Conservation (phyloP, 2,113 vertebrate species). For the Mystacornis crossleyi region DNA sequence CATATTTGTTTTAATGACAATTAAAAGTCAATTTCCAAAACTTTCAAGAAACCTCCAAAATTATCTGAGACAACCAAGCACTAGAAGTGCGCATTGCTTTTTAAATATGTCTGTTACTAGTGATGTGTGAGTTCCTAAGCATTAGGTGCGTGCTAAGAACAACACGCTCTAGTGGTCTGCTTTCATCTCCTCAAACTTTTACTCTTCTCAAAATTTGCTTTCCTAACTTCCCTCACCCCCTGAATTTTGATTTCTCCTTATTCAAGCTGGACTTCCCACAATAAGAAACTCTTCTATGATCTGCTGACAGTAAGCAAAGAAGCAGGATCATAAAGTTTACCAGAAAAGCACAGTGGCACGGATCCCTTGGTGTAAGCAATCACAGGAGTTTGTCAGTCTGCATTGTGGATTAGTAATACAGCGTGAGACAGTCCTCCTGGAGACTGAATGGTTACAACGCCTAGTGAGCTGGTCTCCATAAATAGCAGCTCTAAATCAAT, state of each 20-base stretch:
- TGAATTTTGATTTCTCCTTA: not conserved
- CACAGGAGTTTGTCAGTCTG: not conserved
- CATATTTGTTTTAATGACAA: not conserved
- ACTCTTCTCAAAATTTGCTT: not conserved
- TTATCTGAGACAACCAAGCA: not conserved
- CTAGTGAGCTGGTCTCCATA: slow-evolving; percentile 10
- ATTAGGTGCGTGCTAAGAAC: not conserved
- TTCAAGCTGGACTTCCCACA: not conserved
- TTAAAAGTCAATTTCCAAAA: not conserved
- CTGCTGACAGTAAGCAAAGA: not conserved
- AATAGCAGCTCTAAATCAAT: slow-evolving; percentile 60
- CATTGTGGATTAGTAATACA: not conserved
- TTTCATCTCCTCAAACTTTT: not conserved
- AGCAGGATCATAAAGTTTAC: not conserved
- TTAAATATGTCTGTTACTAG: not conserved
- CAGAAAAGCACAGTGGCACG: not conserved
- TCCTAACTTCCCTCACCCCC: not conserved
- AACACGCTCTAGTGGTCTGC: not conserved
- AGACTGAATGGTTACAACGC: not conserved
- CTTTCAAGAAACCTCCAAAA: not conserved
- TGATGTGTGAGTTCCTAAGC: not conserved
- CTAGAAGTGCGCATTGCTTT: not conserved
- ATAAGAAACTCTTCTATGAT: not conserved
- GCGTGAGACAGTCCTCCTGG: not conserved
- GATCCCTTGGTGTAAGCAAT: not conserved